Evolutionary conservation across 2,888 invertebrate genomes (phyloP), one percentile per base, ranked within the genome.

Genomic region (Sclerodermus sp.): DNA sequence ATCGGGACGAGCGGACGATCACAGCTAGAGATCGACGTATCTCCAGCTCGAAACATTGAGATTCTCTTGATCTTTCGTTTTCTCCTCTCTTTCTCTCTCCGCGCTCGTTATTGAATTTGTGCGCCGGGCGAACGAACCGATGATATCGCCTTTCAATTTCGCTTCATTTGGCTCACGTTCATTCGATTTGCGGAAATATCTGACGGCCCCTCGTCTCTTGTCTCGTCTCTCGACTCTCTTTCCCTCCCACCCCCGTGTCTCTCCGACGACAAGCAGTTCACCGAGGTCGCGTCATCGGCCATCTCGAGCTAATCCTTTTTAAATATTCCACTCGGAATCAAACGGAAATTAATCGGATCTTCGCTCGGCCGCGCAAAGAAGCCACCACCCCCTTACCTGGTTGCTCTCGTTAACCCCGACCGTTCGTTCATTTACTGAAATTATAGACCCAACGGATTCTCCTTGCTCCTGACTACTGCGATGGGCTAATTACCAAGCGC

Each of bases 61-160:
- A 23, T 39, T 39, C 50, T 48, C 39, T 41, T 30, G 40, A 40
- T 37, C 37, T n/a, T 42, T 34, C 37, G 30, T 32, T 40, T 17
- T 34, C 36, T 43, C 43, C 30, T 51, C 6, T 2, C 13, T 53
- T 55, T 61, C 64, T 61, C 59, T 63, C 57, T 53, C 57, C 51
- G 61, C 52, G 59, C 64, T 68, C 62, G 68, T 67, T 68, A 68
- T 67, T 67, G 66, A 68, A 68, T 68, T 68, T 68, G 67, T 65
- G 66, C 62, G 60, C 62, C 59, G 62, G 54, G 52, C 59, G 64
- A 60, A 54, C 62, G 60, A 60, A 56, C 58, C 64, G 62, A 56
- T 62, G 66, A 65, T 65, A 68, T 66, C 67, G 68, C 67, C 67
- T 68, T 68, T 68, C 67, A 65, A 68, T 68, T 68, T 66, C 67